These are phyloP conservation scores for Tachysurus fulvidraco DNA, from an alignment of 2,113 vertebrate genomes.

Conservation along the genomic window DNA sequence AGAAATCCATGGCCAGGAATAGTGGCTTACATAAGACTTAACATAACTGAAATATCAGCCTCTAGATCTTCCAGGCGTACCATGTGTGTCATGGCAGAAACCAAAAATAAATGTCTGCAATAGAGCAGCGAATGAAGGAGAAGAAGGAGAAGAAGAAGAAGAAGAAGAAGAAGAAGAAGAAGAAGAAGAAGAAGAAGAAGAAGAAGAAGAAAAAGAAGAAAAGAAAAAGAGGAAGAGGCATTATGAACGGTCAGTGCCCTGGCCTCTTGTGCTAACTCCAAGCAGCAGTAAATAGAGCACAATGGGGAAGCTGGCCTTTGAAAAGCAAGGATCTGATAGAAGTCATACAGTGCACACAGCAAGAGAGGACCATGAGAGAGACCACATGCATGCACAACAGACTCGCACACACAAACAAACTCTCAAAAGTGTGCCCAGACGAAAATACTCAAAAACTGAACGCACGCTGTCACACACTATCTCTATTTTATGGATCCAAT, in stretches of 20 bases:
- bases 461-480: neutral
- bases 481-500: neutral
- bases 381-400: constrained; percentile 24
- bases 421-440: constrained; percentile 11
- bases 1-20: constrained; percentile 1
- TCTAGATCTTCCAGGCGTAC: neutral
- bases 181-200: too few species aligned
- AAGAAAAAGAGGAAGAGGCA: neutral
- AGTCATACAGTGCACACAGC: constrained; percentile 2
- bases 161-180: too few species aligned
- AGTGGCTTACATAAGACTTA: neutral
- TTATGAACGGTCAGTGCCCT: neutral
- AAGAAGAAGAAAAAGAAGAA: too few species aligned
- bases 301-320: constrained; percentile 37
- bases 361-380: constrained; percentile 18
- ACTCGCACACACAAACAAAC: neutral
- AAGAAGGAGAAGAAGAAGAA: neutral
- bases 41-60: neutral
- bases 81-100: neutral
- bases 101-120: constrained; percentile 8
- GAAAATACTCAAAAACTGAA: neutral
- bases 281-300: constrained; percentile 44
- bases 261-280: constrained; percentile 14
- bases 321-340: constrained; percentile 32
- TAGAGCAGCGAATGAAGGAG: neutral